phyloP scores from a whole-genome alignment of 2,888 invertebrate species.

The Hypomecis atomaria region DNA sequence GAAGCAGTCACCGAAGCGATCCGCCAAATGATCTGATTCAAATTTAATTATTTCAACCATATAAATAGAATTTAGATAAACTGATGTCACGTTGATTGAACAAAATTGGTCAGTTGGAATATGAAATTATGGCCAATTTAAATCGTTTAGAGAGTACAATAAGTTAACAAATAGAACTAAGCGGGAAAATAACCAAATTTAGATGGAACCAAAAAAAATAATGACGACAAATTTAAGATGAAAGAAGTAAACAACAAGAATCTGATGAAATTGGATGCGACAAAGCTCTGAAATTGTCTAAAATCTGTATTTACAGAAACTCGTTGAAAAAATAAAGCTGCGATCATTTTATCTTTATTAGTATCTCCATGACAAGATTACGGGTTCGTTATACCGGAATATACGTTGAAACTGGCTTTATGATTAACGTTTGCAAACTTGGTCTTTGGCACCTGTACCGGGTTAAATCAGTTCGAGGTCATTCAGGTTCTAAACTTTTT shows the following conservation, averaged over 20 bases:
- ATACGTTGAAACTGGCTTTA: conserved; percentile 18
- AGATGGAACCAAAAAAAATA: not conserved
- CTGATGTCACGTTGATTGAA: conserved; percentile 12
- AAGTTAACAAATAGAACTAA: not conserved
- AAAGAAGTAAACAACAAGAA: not conserved
- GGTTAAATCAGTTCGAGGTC: conserved; percentile 25
- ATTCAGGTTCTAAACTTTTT: conserved; percentile 18
- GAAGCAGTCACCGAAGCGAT: conserved; percentile 19
- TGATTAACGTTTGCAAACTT: conserved; percentile 27
- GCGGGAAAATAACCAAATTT: not conserved
- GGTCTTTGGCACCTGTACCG: conserved; percentile 28
- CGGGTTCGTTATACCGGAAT: conserved; percentile 33
- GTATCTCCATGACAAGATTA: conserved; percentile 31
- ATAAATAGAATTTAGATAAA: conserved; percentile 26
- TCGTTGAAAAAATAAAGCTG: conserved; percentile 10
- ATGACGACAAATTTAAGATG: not conserved
- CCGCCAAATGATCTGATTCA: conserved; percentile 23
- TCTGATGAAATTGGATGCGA: not conserved
- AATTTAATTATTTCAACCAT: conserved; percentile 22
- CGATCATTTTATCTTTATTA: conserved; percentile 13
- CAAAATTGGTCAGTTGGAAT: conserved; percentile 29
- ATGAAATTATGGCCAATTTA: conserved; percentile 19
- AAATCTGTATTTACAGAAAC: conserved; percentile 5
- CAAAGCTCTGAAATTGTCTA: not conserved
- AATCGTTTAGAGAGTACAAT: not conserved